Base-by-base conservation (phyloP, 2,797 vertebrate species). In the Astyanax mexicanus region DNA sequence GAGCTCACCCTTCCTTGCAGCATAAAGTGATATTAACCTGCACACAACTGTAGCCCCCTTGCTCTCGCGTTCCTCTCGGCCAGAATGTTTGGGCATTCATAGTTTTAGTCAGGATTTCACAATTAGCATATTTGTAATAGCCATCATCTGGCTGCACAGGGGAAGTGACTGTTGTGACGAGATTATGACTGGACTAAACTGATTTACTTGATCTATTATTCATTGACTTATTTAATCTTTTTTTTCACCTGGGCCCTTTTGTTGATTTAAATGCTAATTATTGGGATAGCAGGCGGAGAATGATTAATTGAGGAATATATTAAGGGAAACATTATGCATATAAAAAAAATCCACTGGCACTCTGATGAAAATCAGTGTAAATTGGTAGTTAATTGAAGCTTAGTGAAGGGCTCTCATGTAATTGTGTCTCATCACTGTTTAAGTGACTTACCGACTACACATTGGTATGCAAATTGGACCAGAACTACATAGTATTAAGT, bases 251-350 rank as follows among this genome's bases (percentile, higher is more conserved):
- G 69, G 49, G 27, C 60, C 9, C 42, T 60, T 69, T 58, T 77
- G 72, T 70, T 84, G 79, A 84, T 77, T 84, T 62, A 79, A 79
- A 81, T 72, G 74, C 61, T 77, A 84, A 84, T 77, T 80, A 74
- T 77, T 79, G 61, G 72, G 49, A 79, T 71, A 81, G 72, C 80
- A 64, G 62, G 66, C 75, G 72, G 72, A 74, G 66, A 68, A 74
- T 81, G 75, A 84, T 81, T 81, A 84, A 84, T 79, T 84, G 69
- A 79, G 68, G 75, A 81, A 79, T 77, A 67, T 74, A 81, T 84
- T 81, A 78, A 72, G 58, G 60, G 67, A 75, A 57, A 75, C 49
- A 64, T 79, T 71, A 67, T 57, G 60, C 45, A 32, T 72, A 66
- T 60, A 47, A 64, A 17, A 58, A n/a, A 76, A 75, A 76, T 71